These are phyloP conservation scores for Caenorhabditis becei DNA, from an alignment of 2,888 invertebrate genomes.

Conservation along the genomic window DNA sequence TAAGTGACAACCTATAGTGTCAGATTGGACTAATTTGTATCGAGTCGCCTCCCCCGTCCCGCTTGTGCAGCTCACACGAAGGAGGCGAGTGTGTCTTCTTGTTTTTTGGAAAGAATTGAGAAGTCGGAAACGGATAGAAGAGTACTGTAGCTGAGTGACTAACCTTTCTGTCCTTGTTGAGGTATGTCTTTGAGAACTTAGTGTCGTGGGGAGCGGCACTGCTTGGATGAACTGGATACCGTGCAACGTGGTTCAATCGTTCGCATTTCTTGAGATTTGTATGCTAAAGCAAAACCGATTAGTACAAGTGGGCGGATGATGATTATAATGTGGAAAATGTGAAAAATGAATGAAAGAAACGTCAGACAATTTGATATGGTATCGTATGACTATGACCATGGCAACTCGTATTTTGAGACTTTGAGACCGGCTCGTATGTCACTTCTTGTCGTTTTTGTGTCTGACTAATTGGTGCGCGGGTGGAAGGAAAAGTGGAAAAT, in stretches of 20 bases:
- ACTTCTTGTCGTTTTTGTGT: constrained; percentile 25
- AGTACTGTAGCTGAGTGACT: constrained; percentile 35
- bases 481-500: background rate
- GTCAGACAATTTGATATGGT: constrained; percentile 53
- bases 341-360: constrained; percentile 11
- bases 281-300: constrained; percentile 74
- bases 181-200: constrained; percentile 81
- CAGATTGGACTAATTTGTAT: constrained; percentile 68
- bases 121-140: background rate
- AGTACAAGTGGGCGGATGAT: background rate
- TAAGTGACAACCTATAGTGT: constrained; percentile 67
- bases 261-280: constrained; percentile 82
- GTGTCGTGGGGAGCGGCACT: constrained; percentile 79
- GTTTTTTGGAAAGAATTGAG: background rate
- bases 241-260: constrained; percentile 81
- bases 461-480: constrained; percentile 33
- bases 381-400: constrained; percentile 35
- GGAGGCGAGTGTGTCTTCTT: constrained; percentile 15
- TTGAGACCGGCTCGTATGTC: constrained; percentile 27
- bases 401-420: constrained; percentile 30
- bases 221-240: constrained; percentile 80
- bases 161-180: constrained; percentile 82
- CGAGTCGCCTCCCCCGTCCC: constrained; percentile 21
- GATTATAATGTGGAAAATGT: constrained; percentile 4
- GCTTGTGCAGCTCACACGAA: constrained; percentile 3